These are phyloP conservation scores for Heteronetta atricapilla DNA, from an alignment of 2,113 vertebrate genomes.

Conservation along the genomic window DNA sequence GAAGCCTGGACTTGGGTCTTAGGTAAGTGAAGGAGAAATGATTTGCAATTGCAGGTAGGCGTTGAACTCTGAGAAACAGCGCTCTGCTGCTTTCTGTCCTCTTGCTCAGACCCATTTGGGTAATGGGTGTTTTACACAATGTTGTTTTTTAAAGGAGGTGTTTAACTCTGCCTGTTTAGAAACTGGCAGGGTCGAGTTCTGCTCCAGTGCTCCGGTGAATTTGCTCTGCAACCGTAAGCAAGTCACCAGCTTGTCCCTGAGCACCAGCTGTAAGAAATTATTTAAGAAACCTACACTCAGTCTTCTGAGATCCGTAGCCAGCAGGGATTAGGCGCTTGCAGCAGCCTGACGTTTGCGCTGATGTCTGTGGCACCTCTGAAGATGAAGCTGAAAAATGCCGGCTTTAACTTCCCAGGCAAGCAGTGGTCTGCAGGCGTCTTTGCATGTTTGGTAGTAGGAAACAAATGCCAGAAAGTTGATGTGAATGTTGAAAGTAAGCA, in stretches of 20 bases:
- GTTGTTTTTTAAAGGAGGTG: background rate
- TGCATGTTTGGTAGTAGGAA: background rate
- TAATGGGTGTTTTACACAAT: background rate
- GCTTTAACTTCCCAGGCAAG: too few species aligned
- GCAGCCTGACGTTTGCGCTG: background rate
- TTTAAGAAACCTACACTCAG: rapidly evolving
- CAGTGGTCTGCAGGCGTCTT: background rate
- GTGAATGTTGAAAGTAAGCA: background rate
- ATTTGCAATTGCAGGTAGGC: background rate
- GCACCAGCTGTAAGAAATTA: background rate
- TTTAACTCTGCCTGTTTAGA: background rate
- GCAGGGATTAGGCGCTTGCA: background rate
- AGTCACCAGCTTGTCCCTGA: background rate
- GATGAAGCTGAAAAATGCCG: background rate
- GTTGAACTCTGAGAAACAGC: background rate
- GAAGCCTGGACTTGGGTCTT: background rate
- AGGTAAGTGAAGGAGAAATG: background rate
- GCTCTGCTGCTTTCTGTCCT: background rate
- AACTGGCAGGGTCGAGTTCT: background rate
- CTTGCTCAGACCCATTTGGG: background rate
- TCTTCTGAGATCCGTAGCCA: background rate
- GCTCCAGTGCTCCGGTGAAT: background rate
- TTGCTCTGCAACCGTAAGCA: background rate
- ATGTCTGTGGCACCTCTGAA: background rate
- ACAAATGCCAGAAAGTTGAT: background rate